Base-by-base conservation (phyloP, 2,888 invertebrate species). In the Chironomus tentans region DNA sequence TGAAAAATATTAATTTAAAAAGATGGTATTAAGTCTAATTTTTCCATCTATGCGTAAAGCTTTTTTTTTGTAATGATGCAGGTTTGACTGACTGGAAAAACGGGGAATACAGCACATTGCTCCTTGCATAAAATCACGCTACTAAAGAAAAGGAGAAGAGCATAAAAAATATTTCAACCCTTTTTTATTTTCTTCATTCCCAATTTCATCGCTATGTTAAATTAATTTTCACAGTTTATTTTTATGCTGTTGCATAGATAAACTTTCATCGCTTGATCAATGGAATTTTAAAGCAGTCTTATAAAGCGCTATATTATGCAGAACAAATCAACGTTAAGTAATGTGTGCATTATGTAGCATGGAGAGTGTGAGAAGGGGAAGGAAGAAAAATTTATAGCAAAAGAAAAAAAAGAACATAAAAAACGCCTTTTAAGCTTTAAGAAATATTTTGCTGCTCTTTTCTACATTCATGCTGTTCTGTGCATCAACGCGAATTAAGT, bases 321-420 rank as follows among this genome's bases (percentile, higher is more conserved):
- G 22, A 65, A 24, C 65, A 65, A 65, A 65, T 65, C 65, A 65
- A 65, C 65, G 65, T 65, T 65, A 65, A 65, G 65, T 65, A 65
- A 65, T 65, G 22, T 38, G 10, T 65, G 65, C 65, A 65, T 65
- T 65, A 65, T 24, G 24, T 21, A 65, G 12, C 3, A 24, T 13
- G 4, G 10, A 12, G 65, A 65, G 13, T 24, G 15, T 21, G 21
- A 38, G 21, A 65, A 24, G 65, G 65, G 65, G 10, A 10, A 38
- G 2, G 65, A 24, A 22, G 13, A 65, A 65, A 65, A 15, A n/a
- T 65, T 65, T 65, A 22, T 24, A 13, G 22, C 56, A 56, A 18
- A 4, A 28, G 28, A 28, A 28, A 28, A 28, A 28, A 28, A 5
- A 13, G 13, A 38, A 38, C 10, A 24, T n/a, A 65, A 21, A 65